Evolutionary conservation across 1,140 invertebrate genomes (phyloP), one percentile per base, ranked within the genome.

Genomic region (Ceratosolen fusciceps): DNA sequence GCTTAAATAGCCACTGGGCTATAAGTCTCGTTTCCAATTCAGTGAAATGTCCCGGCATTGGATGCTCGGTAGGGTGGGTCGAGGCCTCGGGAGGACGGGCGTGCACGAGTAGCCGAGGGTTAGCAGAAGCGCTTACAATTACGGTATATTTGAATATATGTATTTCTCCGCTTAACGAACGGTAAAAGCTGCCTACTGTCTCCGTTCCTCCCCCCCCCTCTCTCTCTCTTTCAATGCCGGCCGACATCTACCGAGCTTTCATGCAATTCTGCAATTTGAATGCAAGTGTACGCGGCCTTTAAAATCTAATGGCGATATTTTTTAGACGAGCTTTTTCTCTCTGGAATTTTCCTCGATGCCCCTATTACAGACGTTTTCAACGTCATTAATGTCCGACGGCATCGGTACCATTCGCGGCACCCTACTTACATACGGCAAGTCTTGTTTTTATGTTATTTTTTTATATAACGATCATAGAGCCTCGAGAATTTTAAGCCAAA

Each of bases 111-210:
- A n/a, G n/a, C n/a, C n/a, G n/a, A 56, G n/a, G 39, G 34, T 39
- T 16, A 34, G 12, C 31, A 14, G 24, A 56, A n/a, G 9, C 19
- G 49, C 54, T 72, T 73, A 39, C 31, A 37, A 73, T 56, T 65
- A 65, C 34, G 24, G 72, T 37, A 12, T 43, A 62, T 62, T 74
- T 74, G 29, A 52, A 70, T 70, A 70, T 31, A 37, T 37, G 60
- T 37, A 65, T 65, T 65, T 65, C 10, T 5, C 4, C 2, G 34
- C 31, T 65, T 65, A 37, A 65, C 31, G 60, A 65, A 37, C 34
- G 8, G 4, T 65, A 65, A 65, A 65, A 14, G 60, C 31, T 65
- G 2, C 0, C 31, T n/a, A 65, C 14, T 65, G 19, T 34, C 58
- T 37, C 4, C 14, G 8, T 37, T 37, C 10, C 34, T 31, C 34